Percentiles rank a stretch among this genome's conserved stretches.
phyloP scores from a whole-genome alignment of 1,140 invertebrate species.

The Pteromalus puparum region DNA sequence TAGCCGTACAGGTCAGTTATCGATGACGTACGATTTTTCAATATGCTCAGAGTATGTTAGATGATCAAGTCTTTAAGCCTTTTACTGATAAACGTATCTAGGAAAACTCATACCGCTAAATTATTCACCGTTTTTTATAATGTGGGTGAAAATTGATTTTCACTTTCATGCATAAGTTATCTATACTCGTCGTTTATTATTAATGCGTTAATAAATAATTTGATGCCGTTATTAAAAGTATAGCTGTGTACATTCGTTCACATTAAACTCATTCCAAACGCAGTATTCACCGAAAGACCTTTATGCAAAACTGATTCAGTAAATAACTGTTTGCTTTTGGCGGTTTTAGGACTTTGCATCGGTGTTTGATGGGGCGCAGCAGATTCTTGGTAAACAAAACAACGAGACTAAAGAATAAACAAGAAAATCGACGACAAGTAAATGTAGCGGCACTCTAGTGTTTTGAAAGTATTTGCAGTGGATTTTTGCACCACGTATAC shows the following conservation, averaged over 20 bases:
- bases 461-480: constrained; percentile 45
- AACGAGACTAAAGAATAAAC: constrained; percentile 51
- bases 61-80: not conserved
- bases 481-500: constrained; percentile 50
- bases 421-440: constrained; percentile 28
- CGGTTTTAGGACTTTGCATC: constrained; percentile 58
- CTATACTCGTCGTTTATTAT: not conserved
- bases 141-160: too few relatives aligned
- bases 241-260: too few relatives aligned
- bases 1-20: constrained; percentile 71
- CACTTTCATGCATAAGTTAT: too few relatives aligned
- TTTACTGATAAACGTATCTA: not conserved
- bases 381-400: constrained; percentile 51
- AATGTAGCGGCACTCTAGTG: constrained; percentile 44
- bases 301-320: constrained; percentile 47
- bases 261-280: too few relatives aligned
- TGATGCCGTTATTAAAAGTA: too few relatives aligned
- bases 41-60: not conserved
- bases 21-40: not conserved
- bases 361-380: constrained; percentile 50
- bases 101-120: too few relatives aligned
- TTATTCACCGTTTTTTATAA: too few relatives aligned
- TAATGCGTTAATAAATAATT: too few relatives aligned
- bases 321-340: not conserved
- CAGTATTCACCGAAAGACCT: not conserved